Evolutionary conservation across 2,888 invertebrate genomes (phyloP), one percentile per base, ranked within the genome.

Genomic region (Sinelater perroti): DNA sequence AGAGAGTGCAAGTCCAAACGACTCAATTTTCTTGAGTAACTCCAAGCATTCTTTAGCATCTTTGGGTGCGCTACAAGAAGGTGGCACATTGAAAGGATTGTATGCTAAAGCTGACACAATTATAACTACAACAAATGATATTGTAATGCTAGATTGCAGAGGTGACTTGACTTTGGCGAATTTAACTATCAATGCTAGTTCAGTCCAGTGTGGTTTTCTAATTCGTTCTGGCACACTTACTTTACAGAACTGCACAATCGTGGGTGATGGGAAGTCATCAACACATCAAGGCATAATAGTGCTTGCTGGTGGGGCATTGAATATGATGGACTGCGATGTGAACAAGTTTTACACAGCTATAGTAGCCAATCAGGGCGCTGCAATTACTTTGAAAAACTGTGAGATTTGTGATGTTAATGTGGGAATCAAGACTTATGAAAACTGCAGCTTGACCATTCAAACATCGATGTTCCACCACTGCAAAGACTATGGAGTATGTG

Each of bases 231-330:
- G 85, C 8, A 77, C 72, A 16, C 68, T 83, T 1, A 73, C 70
- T 8, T 65, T 86, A 45, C 76, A 72, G 35, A 81, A 81, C 62
- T 86, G 85, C 66, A 78, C 73, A 61, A 71, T 86, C 40, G 65
- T 79, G 30, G 82, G 82, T 1, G 77, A 81, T 65, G 79, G 78
- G 28, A 73, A 76, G 33, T 82, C 82, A 1, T 80, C 81, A 3
- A 82, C 82, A 1, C 82, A 82, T 66, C 79, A 83, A 66, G 85
- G 83, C 14, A 78, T 85, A 17, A 77, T 84, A n/a, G 81, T 81
- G 38, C 68, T 81, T 66, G 70, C 78, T 49, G 76, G 79, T 64
- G 70, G 76, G 53, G 68, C 77, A 57, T 61, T 85, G 2, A 69
- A 77, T 18, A 66, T 84, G 2, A 71, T 80, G 7, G 76, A 81